Evolutionary conservation across 2,888 invertebrate species (phyloP), one percentile per base, ranked within the genome.

Genomic region (Rhingia rostrata): DNA sequence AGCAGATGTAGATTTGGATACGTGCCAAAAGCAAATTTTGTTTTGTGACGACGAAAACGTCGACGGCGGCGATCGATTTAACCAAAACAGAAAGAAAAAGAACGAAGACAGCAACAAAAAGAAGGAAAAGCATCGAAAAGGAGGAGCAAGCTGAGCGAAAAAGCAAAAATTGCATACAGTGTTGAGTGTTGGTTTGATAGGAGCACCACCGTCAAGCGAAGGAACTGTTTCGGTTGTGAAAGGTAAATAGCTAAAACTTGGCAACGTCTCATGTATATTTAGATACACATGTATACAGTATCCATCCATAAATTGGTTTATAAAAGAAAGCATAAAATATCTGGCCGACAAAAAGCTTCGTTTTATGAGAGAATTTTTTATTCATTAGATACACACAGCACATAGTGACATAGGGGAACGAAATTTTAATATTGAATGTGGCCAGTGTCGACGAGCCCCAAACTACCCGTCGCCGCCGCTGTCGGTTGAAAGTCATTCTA

Each of bases 171-270:
- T 58, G 60, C 70, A 72, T 61, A 35, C 49, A 72, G 10, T 5
- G 12, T 1, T 9, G 51, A 58, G 14, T 54, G 43, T 60, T 58
- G 14, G 35, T 63, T 77, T 35, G 37, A 43, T 37, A 54, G 12
- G n/a, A 37, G 73, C 32, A 64, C 9, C 39, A 64, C 14, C 41
- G 33, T 51, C 39, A 6, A 54, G 41, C 41, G 22, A 6, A 51
- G 37, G 82, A 73, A 73, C 67, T 69, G 79, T 79, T 84, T 84
- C 66, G 41, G 63, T 74, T 74, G 79, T 74, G 79, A 79, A 79
- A 69, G 58, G 53, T 45, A 69, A 73, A 60, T 47, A 35, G n/a
- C 10, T 35, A 79, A 63, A 84, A 79, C 51, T 37, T 74, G 79
- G 83, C 79, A 84, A 79, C 79, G 63, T 35, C 22, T 33, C 58